These are phyloP conservation scores for Gryon sp. DNA, from an alignment of 1,140 invertebrate species.

Conservation along the genomic window DNA sequence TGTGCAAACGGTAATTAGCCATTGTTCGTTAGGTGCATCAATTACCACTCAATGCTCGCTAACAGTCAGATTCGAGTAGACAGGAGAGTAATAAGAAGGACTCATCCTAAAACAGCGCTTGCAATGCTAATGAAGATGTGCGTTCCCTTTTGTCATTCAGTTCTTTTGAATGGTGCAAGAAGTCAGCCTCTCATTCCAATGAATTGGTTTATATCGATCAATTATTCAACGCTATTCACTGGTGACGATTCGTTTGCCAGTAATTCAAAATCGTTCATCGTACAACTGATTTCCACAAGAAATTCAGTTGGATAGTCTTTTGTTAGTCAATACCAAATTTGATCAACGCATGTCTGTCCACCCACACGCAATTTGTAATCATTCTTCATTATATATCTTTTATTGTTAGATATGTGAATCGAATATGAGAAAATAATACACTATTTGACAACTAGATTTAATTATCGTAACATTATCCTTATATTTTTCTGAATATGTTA, in stretches of 20 bases:
- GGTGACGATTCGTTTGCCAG: neutral
- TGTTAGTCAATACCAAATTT: neutral
- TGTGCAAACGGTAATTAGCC: conserved; percentile 60
- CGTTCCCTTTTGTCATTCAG: conserved; percentile 20
- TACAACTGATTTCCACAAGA: neutral
- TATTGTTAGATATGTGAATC: too few relatives aligned
- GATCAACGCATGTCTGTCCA: too few relatives aligned
- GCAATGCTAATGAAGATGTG: conserved; percentile 58
- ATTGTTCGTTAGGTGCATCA: conserved; percentile 62
- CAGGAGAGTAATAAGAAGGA: conserved; percentile 54
- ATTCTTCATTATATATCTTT: too few relatives aligned
- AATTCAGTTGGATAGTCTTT: neutral
- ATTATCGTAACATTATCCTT: too few relatives aligned
- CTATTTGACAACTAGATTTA: too few relatives aligned
- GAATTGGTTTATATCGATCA: conserved; percentile 34
- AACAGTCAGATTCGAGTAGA: conserved; percentile 55
- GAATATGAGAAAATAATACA: too few relatives aligned
- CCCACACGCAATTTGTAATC: too few relatives aligned
- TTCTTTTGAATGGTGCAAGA: conserved; percentile 42
- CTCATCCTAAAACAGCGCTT: conserved; percentile 49
- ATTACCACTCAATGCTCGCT: conserved; percentile 55
- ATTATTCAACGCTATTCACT: conserved; percentile 7
- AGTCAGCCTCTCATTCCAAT: conserved; percentile 18
- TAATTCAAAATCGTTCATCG: neutral
- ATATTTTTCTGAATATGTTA: too few relatives aligned